Percentiles rank a stretch among this genome's conserved stretches.
These are phyloP conservation scores for Crotalus viridis DNA, from an alignment of 2,113 vertebrate genomes.

Conservation along the genomic window DNA sequence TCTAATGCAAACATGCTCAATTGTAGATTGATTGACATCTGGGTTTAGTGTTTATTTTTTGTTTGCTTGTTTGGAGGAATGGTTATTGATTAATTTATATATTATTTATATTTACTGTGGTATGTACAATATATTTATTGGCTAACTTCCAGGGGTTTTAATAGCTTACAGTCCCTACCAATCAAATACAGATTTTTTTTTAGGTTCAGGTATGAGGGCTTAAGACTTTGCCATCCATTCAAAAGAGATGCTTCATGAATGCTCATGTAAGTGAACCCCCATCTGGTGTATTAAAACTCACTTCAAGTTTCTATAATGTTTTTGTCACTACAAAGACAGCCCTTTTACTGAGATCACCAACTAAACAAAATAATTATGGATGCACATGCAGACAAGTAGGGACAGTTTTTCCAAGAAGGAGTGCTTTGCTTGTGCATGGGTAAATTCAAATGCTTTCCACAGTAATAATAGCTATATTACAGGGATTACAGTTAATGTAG, in stretches of 20 bases:
- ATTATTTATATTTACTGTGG: background rate
- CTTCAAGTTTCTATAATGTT: background rate
- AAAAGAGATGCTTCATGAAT: background rate
- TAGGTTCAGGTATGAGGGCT: background rate
- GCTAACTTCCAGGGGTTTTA: background rate
- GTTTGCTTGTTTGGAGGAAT: background rate
- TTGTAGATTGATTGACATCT: background rate
- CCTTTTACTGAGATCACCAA: background rate
- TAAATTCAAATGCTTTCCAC: background rate
- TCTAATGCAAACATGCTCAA: background rate
- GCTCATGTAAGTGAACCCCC: background rate
- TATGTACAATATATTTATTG: background rate
- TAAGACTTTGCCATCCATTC: background rate
- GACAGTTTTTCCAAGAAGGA: background rate
- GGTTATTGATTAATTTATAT: background rate
- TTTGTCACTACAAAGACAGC: background rate
- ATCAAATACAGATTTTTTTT: background rate
- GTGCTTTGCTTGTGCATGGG: background rate
- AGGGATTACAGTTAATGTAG: background rate
- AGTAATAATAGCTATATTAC: background rate
- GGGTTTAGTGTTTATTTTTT: background rate
- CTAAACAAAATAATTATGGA: background rate
- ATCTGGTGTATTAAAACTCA: background rate
- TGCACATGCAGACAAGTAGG: background rate
- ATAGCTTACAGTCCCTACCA: background rate